A percentile compares a stretch with the other conserved stretches of the same genome.
Conservation (phyloP, 1,140 invertebrate genomes). For the Bombus breviceps region DNA sequence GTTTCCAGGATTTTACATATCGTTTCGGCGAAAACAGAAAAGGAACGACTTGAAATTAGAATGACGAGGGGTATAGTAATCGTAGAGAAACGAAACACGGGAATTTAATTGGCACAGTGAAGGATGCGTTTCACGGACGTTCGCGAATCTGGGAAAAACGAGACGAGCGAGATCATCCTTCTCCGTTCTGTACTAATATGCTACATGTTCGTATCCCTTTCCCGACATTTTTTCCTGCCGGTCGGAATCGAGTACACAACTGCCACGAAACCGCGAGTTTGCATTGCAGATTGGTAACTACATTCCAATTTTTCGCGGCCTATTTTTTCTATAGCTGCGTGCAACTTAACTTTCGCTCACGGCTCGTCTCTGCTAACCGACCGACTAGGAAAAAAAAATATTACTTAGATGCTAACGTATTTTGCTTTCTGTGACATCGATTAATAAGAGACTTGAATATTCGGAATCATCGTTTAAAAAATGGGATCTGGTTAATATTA, state of each 20-base stretch:
- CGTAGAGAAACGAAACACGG: slow-evolving; percentile 12
- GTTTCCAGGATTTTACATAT: not conserved
- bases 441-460: not conserved
- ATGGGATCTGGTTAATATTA: not conserved
- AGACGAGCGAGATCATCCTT: not conserved
- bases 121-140: slow-evolving; percentile 11
- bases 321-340: slow-evolving; percentile 55
- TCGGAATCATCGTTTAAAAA: not conserved
- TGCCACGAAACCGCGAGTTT: slow-evolving; percentile 66
- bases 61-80: not conserved
- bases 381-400: not conserved
- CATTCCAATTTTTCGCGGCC: slow-evolving; percentile 68
- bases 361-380: not conserved
- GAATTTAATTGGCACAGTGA: slow-evolving; percentile 39
- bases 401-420: no score
- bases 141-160: slow-evolving; percentile 27
- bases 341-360: slow-evolving; percentile 7
- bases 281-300: slow-evolving; percentile 72
- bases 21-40: no score
- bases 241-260: slow-evolving; percentile 54
- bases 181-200: no score
- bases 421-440: slow-evolving; percentile 16
- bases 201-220: slow-evolving; percentile 25
- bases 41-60: not conserved
- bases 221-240: slow-evolving; percentile 38